Evolutionary conservation across 2,888 invertebrate species (phyloP).

Genomic region (Saturnia japonica): DNA sequence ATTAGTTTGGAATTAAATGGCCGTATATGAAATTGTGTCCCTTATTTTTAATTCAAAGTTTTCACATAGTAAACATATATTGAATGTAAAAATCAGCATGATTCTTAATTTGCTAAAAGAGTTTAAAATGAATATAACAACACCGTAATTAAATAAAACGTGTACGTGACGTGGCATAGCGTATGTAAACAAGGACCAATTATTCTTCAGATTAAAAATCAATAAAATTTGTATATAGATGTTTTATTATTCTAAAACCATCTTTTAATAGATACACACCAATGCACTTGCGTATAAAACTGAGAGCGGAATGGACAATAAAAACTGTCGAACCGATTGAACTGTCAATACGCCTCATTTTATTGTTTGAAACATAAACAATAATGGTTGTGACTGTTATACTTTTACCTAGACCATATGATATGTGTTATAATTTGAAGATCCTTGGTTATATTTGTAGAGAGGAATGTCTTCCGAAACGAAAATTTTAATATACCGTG

Average conservation of each 20-base stretch:
- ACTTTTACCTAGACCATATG: neutral
- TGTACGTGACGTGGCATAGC: neutral
- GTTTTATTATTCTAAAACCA: constrained; percentile 65
- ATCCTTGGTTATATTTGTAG: neutral
- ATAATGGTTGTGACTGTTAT: constrained; percentile 15
- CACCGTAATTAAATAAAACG: too few species aligned
- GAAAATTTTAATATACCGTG: too few species aligned
- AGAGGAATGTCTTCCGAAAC: neutral
- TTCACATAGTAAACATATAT: too few species aligned
- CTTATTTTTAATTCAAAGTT: too few species aligned
- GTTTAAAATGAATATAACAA: too few species aligned
- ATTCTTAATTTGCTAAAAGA: too few species aligned
- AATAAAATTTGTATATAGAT: constrained; percentile 59
- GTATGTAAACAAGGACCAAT: neutral
- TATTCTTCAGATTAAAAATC: constrained; percentile 34
- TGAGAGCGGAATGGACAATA: constrained; percentile 49
- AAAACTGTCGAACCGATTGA: constrained; percentile 61
- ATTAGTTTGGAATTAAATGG: too few species aligned
- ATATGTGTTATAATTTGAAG: neutral
- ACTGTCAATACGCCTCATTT: constrained; percentile 32
- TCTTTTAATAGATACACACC: constrained; percentile 61
- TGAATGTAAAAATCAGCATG: too few species aligned
- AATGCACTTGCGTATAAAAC: constrained; percentile 56
- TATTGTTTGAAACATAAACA: constrained; percentile 18
- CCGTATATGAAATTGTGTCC: too few species aligned